Conservation (phyloP, 2,797 vertebrate species). For the Gobio occitaniae region DNA sequence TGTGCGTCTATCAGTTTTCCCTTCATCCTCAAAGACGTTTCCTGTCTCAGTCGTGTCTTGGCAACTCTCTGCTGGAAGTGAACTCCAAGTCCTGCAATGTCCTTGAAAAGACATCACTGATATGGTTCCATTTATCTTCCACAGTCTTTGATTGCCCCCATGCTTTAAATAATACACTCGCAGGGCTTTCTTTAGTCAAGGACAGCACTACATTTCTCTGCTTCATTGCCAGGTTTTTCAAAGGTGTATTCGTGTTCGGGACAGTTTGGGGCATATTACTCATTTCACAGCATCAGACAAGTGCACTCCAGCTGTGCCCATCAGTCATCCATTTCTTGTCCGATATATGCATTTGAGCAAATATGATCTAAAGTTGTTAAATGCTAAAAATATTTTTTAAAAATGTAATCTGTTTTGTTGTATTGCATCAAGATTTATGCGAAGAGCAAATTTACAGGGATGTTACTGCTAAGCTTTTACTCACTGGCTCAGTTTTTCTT, state of each 20-base stretch:
- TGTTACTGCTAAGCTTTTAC: slow-evolving; percentile 1
- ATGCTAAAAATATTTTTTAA: neutral
- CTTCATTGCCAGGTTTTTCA: slow-evolving; percentile 46
- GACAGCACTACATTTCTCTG: slow-evolving; percentile 36
- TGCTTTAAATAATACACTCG: slow-evolving; percentile 29
- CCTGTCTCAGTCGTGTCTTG: slow-evolving; percentile 56
- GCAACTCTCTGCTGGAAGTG: slow-evolving; percentile 51
- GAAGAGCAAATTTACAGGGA: neutral
- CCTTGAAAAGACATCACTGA: slow-evolving; percentile 62
- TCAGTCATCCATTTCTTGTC: too few species aligned
- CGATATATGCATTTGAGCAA: slow-evolving; percentile 10
- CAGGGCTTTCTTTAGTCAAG: slow-evolving; percentile 37
- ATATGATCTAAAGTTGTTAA: neutral
- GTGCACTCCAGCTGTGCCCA: slow-evolving; percentile 57
- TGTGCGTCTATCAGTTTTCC: slow-evolving; percentile 61
- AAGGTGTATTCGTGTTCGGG: slow-evolving; percentile 49
- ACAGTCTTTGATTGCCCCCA: slow-evolving; percentile 45
- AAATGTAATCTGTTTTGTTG: neutral
- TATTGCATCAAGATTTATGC: neutral
- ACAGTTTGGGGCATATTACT: slow-evolving; percentile 62
- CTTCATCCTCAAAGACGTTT: slow-evolving; percentile 56
- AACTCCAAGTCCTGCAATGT: slow-evolving; percentile 33
- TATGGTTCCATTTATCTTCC: slow-evolving; percentile 53
- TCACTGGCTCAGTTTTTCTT: neutral
- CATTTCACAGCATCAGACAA: slow-evolving; percentile 61